Conservation (phyloP, 2,113 vertebrate genomes). For the Phycodurus eques region DNA sequence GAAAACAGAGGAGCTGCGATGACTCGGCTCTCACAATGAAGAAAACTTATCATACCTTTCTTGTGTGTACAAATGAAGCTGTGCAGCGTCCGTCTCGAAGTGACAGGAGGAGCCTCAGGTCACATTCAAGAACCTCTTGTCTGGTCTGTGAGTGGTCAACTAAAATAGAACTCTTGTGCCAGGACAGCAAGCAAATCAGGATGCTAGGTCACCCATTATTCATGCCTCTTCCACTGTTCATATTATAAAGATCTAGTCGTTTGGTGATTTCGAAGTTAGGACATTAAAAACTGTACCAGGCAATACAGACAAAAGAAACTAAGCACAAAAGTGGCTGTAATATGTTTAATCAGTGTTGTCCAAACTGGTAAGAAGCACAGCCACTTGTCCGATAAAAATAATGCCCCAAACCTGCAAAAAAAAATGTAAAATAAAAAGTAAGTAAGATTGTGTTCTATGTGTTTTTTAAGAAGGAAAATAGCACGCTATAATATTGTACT, state of each 20-base stretch:
- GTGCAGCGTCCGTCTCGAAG: conserved; percentile 34
- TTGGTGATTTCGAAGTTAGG: not conserved
- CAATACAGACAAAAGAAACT: not conserved
- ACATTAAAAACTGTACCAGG: not conserved
- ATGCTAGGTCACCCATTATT: not conserved
- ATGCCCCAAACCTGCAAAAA: not conserved
- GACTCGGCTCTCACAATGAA: not conserved
- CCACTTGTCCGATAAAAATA: not conserved
- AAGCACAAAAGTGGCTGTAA: not conserved
- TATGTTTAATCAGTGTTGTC: not conserved
- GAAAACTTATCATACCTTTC: conserved; percentile 49
- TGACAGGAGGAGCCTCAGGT: conserved; percentile 37
- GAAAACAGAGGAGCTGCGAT: not conserved
- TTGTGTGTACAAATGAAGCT: conserved; percentile 33
- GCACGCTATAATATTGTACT: no score
- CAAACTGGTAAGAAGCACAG: not conserved
- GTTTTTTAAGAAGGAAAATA: no score
- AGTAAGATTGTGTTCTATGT: not conserved
- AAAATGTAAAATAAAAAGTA: not conserved
- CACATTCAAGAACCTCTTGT: conserved; percentile 42
- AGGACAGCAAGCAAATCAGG: conserved; percentile 32
- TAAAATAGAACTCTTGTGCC: conserved; percentile 62
- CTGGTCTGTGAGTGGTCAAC: conserved; percentile 62
- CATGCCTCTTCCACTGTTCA: not conserved
- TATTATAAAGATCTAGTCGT: not conserved